These are phyloP conservation scores for Channallabes apus DNA, from an alignment of 2,797 vertebrate genomes.

Conservation along the genomic window DNA sequence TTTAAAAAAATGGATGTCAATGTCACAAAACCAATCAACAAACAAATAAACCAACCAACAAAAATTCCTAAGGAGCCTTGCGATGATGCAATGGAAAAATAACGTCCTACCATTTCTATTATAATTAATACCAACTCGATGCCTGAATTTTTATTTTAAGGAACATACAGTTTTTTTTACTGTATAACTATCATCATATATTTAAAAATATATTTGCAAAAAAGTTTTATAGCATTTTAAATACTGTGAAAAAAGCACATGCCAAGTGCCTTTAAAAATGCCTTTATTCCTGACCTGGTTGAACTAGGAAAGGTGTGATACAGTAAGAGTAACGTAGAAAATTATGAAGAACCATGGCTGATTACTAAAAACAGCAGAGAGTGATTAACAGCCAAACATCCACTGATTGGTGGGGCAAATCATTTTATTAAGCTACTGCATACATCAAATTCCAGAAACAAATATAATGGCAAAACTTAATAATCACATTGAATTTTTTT, in stretches of 20 bases:
- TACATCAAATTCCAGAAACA: not conserved
- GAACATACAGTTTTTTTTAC: not conserved
- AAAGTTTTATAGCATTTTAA: not conserved
- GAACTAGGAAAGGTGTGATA: not conserved
- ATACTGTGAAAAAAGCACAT: not conserved
- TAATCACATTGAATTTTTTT: too few relatives aligned
- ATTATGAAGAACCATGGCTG: not conserved
- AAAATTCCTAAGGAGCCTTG: slow-evolving; percentile 29
- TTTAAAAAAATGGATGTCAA: slow-evolving; percentile 58
- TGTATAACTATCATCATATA: not conserved
- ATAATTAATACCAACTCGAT: not conserved
- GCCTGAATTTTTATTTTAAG: not conserved
- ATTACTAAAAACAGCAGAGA: not conserved
- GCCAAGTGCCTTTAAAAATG: not conserved
- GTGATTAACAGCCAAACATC: not conserved
- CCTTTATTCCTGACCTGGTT: not conserved
- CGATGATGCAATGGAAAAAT: not conserved
- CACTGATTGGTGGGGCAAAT: not conserved
- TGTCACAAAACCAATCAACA: slow-evolving; percentile 24
- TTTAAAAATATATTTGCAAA: not conserved
- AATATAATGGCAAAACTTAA: too few relatives aligned
- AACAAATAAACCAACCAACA: not conserved
- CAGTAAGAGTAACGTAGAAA: not conserved
- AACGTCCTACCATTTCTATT: not conserved
- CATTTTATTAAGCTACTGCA: not conserved